Evolutionary conservation across 1,140 invertebrate genomes (phyloP).

Genomic region (Polypedilum pembai): DNA sequence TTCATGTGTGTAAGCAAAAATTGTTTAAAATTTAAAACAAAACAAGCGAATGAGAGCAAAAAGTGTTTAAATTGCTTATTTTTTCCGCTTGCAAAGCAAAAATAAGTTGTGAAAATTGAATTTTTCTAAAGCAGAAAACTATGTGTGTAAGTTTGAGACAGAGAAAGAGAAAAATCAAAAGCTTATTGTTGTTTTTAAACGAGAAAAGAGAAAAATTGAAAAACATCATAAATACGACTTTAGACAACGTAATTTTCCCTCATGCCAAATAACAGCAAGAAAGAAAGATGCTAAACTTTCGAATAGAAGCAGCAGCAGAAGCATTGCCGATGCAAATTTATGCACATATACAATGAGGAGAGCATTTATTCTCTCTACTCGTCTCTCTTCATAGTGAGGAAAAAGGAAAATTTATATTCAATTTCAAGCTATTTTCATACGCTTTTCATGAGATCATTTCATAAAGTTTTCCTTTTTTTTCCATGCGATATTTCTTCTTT

Average conservation of each 20-base stretch:
- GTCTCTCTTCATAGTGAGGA: neutral
- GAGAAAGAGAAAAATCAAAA: slow-evolving; percentile 21
- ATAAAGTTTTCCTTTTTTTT: neutral
- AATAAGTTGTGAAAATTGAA: slow-evolving; percentile 23
- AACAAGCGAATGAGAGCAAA: neutral
- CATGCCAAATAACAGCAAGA: neutral
- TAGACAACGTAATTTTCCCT: slow-evolving; percentile 26
- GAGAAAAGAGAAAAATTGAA: neutral
- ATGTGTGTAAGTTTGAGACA: neutral
- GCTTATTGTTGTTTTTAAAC: slow-evolving; percentile 3
- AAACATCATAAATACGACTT: slow-evolving; percentile 23
- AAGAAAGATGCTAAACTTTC: too few relatives aligned
- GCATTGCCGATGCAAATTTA: slow-evolving; percentile 24
- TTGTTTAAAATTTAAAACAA: neutral
- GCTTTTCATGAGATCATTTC: slow-evolving; percentile 26
- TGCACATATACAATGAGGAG: slow-evolving; percentile 24
- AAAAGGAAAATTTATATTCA: slow-evolving; percentile 26
- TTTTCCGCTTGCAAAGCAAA: slow-evolving; percentile 14
- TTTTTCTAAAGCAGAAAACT: neutral
- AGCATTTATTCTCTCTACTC: slow-evolving; percentile 14
- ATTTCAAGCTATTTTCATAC: slow-evolving; percentile 27
- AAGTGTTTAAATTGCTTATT: neutral
- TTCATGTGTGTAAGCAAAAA: slow-evolving; percentile 11
- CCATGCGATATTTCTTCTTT: too few relatives aligned
- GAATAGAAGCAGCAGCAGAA: neutral